These are phyloP conservation scores for Apeltes quadracus DNA, from an alignment of 2,113 vertebrate species.

Conservation along the genomic window DNA sequence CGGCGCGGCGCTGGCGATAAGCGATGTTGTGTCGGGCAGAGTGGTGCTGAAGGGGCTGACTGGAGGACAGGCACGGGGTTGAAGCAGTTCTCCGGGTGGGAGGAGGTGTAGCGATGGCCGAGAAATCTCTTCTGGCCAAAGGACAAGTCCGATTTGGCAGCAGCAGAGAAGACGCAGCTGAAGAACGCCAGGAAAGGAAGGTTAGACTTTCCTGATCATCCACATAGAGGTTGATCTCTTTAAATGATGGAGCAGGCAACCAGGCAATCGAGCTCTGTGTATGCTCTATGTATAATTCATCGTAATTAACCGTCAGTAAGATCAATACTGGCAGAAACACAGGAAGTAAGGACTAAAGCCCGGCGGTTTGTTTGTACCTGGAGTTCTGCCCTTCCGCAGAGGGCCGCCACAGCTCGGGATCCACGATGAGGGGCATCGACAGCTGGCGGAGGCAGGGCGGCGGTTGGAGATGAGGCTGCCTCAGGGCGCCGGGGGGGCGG, in stretches of 20 bases:
- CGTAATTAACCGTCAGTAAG: no score
- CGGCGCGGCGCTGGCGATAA: constrained; percentile 8
- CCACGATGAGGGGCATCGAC: constrained; percentile 73
- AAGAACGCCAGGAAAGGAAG: background rate
- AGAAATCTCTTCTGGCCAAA: constrained; percentile 46
- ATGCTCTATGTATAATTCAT: no score
- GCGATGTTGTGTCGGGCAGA: constrained; percentile 16
- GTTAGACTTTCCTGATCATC: background rate
- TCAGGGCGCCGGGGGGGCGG: constrained; percentile 34
- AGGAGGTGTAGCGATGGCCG: constrained; percentile 72
- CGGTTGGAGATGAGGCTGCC: constrained; percentile 46
- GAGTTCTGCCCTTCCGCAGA: constrained; percentile 26
- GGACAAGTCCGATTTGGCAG: constrained; percentile 44
- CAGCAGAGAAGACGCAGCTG: constrained; percentile 33
- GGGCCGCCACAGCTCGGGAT: constrained; percentile 37
- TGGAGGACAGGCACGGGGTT: constrained; percentile 51
- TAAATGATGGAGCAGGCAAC: no score
- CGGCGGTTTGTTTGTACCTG: constrained; percentile 39
- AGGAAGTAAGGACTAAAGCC: no score
- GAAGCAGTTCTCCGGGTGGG: constrained; percentile 72
- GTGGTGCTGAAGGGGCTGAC: constrained; percentile 31
- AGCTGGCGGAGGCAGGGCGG: constrained; percentile 70
- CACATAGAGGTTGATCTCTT: background rate
- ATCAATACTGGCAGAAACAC: no score
- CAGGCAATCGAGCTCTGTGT: no score